A percentile compares a stretch with the other conserved stretches of the same genome.
Conservation (phyloP, 2,797 vertebrate genomes). For the Argentina silus region DNA sequence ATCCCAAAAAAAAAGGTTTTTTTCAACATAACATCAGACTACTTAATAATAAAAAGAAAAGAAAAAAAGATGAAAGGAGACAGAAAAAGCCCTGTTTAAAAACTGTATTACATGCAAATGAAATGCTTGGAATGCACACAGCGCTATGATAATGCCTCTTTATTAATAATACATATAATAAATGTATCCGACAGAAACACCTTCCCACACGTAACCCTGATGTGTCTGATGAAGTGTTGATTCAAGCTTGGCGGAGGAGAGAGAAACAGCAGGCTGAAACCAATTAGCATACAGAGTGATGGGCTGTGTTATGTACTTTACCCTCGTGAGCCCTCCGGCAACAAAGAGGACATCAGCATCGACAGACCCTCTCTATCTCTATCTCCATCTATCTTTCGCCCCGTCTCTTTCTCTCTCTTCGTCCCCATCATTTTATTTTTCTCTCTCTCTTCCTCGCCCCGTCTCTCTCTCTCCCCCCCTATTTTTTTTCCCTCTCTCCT, state of each 20-base stretch:
- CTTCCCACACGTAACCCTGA: conserved; percentile 30
- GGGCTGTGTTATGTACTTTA: conserved; percentile 8
- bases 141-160: not conserved
- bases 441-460: not conserved
- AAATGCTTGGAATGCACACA: conserved; percentile 27
- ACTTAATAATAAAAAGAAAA: no score
- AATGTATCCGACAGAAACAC: conserved; percentile 12
- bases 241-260: conserved; percentile 20
- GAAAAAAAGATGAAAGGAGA: no score
- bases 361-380: conserved; percentile 6
- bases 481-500: conserved; percentile 1
- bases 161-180: not conserved
- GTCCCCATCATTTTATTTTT: not conserved
- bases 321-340: conserved; percentile 29
- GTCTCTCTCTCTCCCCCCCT: not conserved
- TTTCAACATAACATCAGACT: not conserved
- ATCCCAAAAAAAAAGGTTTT: not conserved
- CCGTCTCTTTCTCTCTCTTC: not conserved
- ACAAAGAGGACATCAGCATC: conserved; percentile 25
- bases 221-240: conserved; percentile 26
- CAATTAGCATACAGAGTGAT: conserved; percentile 32
- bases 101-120: not conserved
- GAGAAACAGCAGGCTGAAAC: conserved; percentile 29
- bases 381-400: not conserved
- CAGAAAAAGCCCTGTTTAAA: not conserved